Evolutionary conservation across 2,113 vertebrate genomes (phyloP), one percentile per base, ranked within the genome.

Genomic region (Menidia beryllina): DNA sequence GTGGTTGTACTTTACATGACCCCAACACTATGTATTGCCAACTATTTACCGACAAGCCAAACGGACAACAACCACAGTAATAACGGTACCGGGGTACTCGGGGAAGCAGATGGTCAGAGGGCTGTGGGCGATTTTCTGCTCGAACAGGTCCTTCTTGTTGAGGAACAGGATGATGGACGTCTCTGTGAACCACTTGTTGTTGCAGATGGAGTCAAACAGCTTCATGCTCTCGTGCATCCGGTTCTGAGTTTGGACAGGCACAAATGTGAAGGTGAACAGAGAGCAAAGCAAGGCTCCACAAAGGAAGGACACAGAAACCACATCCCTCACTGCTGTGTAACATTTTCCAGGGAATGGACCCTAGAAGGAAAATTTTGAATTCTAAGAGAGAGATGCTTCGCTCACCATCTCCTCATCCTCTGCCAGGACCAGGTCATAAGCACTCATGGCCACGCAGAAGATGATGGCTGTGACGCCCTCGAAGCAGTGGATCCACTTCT

Each of bases 221-320:
- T 99, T 99, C 98, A 99, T 99, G 94, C 98, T 99, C 91, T 99
- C 98, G 0, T 99, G 98, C 98, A 99, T 99, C 30, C 98, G 97
- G 85, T 99, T 99, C 98, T 99, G 91, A 43, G 75, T 21, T 34
- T 68, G 69, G 56, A 72, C 8, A 26, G 49, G 30, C 12, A 77
- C 66, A 64, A 57, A 78, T n/a, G 65, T 24, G 25, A 21, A 86
- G 72, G 77, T 55, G 48, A 69, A 69, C 34, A 27, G 20, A 68
- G 24, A 48, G 57, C 45, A 25, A 45, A 65, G 69, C n/a, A n/a
- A n/a, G n/a, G n/a, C n/a, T n/a, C n/a, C n/a, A n/a, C n/a, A n/a
- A n/a, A n/a, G 9, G 2, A 55, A 54, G 56, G 10, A 47, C 2
- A 34, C 30, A 34, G 30, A 4, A 30, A 51, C 75, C 21, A 57